These are phyloP conservation scores for Dasypolia templi DNA, from an alignment of 2,888 invertebrate species.

Conservation along the genomic window DNA sequence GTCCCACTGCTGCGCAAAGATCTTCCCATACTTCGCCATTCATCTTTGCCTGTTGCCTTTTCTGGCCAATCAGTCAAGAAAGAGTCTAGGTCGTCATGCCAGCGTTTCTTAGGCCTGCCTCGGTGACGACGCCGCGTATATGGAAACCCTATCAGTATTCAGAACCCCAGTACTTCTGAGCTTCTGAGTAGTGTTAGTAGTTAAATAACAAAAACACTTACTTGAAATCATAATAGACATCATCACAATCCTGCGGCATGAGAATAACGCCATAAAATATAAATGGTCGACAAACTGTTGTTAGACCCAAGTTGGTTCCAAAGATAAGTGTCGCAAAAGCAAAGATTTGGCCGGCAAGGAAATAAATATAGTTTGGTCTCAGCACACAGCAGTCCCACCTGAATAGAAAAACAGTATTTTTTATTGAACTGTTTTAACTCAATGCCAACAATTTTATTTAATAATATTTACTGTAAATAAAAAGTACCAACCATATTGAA, in stretches of 20 bases:
- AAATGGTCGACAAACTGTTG: constrained; percentile 96
- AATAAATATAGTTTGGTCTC: constrained; percentile 94
- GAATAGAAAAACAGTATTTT: constrained; percentile 63
- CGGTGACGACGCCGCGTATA: too few species aligned
- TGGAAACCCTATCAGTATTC: too few species aligned
- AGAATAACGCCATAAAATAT: constrained; percentile 92
- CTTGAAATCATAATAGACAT: constrained; percentile 95
- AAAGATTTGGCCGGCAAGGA: constrained; percentile 92
- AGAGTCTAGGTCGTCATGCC: too few species aligned
- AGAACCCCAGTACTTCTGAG: too few species aligned
- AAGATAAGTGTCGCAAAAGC: constrained; percentile 92
- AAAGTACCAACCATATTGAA: constrained; percentile 92
- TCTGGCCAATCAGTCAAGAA: too few species aligned
- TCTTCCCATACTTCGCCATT: too few species aligned
- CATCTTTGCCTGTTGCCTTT: too few species aligned
- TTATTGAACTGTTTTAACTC: not conserved
- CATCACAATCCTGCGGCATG: constrained; percentile 95
- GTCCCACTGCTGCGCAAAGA: too few species aligned
- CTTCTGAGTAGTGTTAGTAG: not conserved
- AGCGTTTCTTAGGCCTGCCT: too few species aligned
- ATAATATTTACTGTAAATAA: not conserved
- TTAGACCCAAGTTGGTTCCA: constrained; percentile 95
- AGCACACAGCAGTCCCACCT: constrained; percentile 97
- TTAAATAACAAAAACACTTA: constrained; percentile 84
- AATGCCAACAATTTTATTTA: not conserved